Base-by-base conservation (phyloP, 35 echinoderm and acorn worm genomes). In the Amphiura filiformis region DNA sequence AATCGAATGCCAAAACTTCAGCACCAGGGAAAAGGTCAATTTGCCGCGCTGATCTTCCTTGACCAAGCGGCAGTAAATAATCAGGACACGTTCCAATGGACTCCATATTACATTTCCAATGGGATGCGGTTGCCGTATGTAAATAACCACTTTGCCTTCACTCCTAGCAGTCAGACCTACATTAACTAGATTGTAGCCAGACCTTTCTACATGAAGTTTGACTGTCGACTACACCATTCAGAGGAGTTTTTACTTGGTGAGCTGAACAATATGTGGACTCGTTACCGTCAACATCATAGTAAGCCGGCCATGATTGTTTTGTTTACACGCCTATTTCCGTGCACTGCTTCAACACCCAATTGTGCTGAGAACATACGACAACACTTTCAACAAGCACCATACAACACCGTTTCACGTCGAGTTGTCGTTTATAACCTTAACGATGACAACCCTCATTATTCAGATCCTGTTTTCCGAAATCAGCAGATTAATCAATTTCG, bases 1-100 rank as follows among this genome's bases (percentile, higher is more conserved):
- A 36, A 2, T 18, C 4, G 78, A 36, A 80, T 80, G 2, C 78
- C 78, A 22, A 31, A 80, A 31, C 78, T 80, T 80, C 78, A 77
- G 28, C 9, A n/a, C 17, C 78, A 80, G 78, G 78, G 13, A 37
- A 36, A 32, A 80, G 13, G 34, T 34, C 78, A 80, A 32, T 80
- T 80, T 80, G 78, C 78, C 35, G 78, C 34, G 3, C 28, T 80
- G 34, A 11, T 80, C 3, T 34, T 80, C 78, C 34, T 80, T 13
- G 78, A 80, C 78, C 78, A 80, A 80, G 26, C 78, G 35, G 78
- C 13, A 80, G 78, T 80, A 34, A 32, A 80, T 1, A 80, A 80
- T 36, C 38, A 4, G 78, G 38, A 13, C 13, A 12, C 1, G 34
- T 80, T 34, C 34, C 78, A 80, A 32, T 80, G 13, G 13, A 2